phyloP scores from a whole-genome alignment of 1,140 invertebrate genomes.

The Hypsibius dujardini region DNA sequence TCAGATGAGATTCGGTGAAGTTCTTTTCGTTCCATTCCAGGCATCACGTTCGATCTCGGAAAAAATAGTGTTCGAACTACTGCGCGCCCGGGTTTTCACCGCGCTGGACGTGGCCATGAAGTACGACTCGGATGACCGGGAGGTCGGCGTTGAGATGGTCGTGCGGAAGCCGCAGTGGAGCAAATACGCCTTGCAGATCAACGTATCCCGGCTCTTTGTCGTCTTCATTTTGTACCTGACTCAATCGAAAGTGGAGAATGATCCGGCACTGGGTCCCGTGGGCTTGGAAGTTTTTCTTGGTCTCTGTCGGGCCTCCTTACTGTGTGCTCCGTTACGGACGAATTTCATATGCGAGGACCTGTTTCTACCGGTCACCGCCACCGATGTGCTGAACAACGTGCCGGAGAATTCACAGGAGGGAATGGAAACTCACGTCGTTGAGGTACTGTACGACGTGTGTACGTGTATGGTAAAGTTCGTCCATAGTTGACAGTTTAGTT shows the following conservation, averaged over 20 bases:
- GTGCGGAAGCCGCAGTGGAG: neutral
- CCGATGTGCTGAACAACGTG: neutral
- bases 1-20: no score
- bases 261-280: neutral
- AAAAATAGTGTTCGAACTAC: neutral
- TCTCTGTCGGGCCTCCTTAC: neutral
- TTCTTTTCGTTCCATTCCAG: no score
- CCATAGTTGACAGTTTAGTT: neutral
- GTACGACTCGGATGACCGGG: neutral
- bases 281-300: neutral
- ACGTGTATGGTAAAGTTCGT: conserved; percentile 5
- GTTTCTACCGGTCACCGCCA: neutral
- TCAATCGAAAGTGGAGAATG: neutral
- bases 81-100: neutral
- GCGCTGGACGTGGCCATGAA: neutral
- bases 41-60: neutral
- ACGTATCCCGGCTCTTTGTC: neutral
- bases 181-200: neutral
- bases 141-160: neutral
- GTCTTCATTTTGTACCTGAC: neutral
- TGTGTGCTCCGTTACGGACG: neutral
- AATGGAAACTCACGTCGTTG: conserved; percentile 5
- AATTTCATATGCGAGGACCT: neutral
- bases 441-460: neutral
- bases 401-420: neutral